Conservation (phyloP, 2,113 vertebrate genomes). For the Sceloporus undulatus region DNA sequence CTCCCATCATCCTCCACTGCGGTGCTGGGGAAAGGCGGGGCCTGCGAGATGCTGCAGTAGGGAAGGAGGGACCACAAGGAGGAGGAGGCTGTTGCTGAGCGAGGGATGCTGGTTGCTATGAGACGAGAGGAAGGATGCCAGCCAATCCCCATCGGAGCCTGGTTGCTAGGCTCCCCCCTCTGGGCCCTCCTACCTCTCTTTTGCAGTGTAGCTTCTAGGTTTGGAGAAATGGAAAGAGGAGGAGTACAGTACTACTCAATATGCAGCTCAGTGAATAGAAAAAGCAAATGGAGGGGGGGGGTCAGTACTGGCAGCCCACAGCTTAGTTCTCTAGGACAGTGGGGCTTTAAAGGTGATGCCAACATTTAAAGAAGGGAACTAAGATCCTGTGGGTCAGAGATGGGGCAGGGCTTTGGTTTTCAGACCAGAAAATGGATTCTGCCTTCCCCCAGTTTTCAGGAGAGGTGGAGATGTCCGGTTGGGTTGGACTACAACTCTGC, state of each 20-base stretch:
- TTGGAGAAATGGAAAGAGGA: slow-evolving; percentile 48
- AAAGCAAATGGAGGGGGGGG: neutral
- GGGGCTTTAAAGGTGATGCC: slow-evolving; percentile 34
- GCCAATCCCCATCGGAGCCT: slow-evolving; percentile 59
- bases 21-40: neutral
- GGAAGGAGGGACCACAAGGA: slow-evolving; percentile 42
- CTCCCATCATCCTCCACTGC: slow-evolving; percentile 31
- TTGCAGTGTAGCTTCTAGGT: slow-evolving; percentile 47
- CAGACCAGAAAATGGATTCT: neutral
- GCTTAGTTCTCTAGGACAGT: slow-evolving; percentile 38
- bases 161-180: slow-evolving; percentile 29
- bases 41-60: slow-evolving; percentile 52
- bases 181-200: slow-evolving; percentile 29
- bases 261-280: neutral
- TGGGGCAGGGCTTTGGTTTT: no score
- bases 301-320: slow-evolving; percentile 37
- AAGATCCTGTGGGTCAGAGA: slow-evolving; percentile 27
- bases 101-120: slow-evolving; percentile 73
- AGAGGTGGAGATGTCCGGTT: neutral
- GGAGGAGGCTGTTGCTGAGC: slow-evolving; percentile 50
- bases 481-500: neutral
- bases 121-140: slow-evolving; percentile 51
- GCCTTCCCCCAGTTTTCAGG: neutral
- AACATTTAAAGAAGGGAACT: slow-evolving; percentile 55
- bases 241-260: neutral